Evolutionary conservation across 2,113 vertebrate genomes (phyloP).

Genomic region (rabbit (Oryctolagus cuniculus)): DNA sequence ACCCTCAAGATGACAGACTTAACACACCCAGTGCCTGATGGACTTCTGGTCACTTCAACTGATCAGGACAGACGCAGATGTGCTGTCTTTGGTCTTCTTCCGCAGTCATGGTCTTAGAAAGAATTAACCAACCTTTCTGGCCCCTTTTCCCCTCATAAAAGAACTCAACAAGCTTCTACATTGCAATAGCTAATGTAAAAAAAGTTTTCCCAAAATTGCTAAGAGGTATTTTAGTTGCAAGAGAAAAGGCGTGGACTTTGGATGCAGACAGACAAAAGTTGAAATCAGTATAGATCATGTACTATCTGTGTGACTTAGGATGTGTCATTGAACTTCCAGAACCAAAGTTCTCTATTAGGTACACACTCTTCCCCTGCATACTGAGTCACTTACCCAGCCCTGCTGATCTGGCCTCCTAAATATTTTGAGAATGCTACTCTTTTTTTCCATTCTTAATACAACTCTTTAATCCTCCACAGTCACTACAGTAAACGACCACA

Average conservation of each 20-base stretch:
- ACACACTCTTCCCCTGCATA: background rate
- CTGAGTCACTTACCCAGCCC: background rate
- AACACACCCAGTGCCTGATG: background rate
- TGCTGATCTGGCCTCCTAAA: background rate
- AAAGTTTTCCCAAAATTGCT: background rate
- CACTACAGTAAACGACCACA: background rate
- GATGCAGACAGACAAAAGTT: background rate
- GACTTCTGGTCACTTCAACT: slow-evolving; percentile 37
- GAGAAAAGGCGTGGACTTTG: background rate
- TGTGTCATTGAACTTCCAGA: background rate
- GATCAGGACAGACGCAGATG: background rate
- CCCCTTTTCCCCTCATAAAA: slow-evolving; percentile 1
- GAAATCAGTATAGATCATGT: background rate
- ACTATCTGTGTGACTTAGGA: background rate
- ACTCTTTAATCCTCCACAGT: background rate
- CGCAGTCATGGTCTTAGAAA: background rate
- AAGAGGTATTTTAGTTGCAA: background rate
- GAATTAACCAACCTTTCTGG: background rate
- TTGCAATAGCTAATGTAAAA: background rate
- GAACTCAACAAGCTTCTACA: background rate
- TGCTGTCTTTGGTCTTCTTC: background rate
- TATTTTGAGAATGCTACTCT: slow-evolving; percentile 9
- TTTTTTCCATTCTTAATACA: background rate
- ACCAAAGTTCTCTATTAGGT: background rate
- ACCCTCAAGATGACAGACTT: background rate